Base-by-base conservation (phyloP, 2,888 invertebrate species). In the Drosophila longiperda region DNA sequence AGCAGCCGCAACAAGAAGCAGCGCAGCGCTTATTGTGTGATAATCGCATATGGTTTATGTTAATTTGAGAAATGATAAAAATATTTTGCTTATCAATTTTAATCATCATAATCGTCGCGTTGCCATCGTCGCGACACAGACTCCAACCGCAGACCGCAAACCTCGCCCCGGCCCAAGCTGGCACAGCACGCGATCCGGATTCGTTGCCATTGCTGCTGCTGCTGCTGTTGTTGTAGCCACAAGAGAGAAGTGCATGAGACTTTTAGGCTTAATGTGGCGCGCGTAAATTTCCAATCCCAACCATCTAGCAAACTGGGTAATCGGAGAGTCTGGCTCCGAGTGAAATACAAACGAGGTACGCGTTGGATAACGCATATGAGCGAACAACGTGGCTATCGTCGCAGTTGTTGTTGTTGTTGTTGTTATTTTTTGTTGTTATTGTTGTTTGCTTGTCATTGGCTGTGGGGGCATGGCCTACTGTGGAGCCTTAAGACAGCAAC, bases 71-170 rank as follows among this genome's bases (percentile, higher is more conserved):
- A 80, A 91, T 91, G 90, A 91, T 91, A 91, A 90, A 91, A 91
- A 91, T 91, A 89, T 89, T 91, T 91, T 73, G 77, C 82, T 91
- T 91, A 91, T 91, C 91, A 91, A 78, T 83, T 81, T 85, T 83
- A 89, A 90, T 86, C 81, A 91, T 91, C 89, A 78, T 89, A 89
- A 89, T 89, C 83, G 86, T 85, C 83, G 84, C 86, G 79, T 72
- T 81, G 83, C 83, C 81, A 83, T 86, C 87, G 83, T 86, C 87
- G 75, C 72, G 64, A 80, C 78, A 63, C 64, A 68, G 52, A 55
- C 61, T 53, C 60, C 66, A 45, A 58, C 62, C 67, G 29, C 29
- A 6, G 29, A 49, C 58, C 62, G 57, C 65, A 67, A 52, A 71
- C 63, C 58, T 68, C 66, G 58, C 72, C 36, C 58, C 83, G 15